phyloP scores from a whole-genome alignment of 2,113 vertebrate genomes.

The Microcebus murinus region DNA sequence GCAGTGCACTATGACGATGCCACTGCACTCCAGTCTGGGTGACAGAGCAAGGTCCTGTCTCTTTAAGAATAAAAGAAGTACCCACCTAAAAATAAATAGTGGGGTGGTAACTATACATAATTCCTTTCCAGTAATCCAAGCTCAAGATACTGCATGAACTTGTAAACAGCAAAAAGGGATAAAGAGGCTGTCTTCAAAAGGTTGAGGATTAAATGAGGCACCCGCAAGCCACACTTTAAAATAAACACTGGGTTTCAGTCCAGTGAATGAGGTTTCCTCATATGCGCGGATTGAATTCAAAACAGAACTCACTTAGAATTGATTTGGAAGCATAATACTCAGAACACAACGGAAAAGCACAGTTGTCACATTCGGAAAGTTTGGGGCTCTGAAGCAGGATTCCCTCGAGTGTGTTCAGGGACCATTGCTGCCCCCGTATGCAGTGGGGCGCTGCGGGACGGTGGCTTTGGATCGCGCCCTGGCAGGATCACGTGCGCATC shows the following conservation, averaged over 20 bases:
- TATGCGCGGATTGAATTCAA: not conserved
- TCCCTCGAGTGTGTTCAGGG: accelerated
- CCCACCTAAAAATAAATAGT: not conserved
- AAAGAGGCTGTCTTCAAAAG: not conserved
- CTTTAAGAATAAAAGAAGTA: not conserved
- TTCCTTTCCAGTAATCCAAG: not conserved
- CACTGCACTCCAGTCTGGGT: no score
- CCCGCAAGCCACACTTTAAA: not conserved
- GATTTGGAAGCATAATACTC: not conserved
- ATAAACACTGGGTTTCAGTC: not conserved
- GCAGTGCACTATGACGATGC: no score
- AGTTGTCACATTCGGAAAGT: accelerated
- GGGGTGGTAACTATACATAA: no score
- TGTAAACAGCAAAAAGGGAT: not conserved
- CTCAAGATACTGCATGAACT: not conserved
- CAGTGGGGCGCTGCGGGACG: accelerated
- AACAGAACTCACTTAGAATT: not conserved
- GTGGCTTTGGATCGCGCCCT: not conserved
- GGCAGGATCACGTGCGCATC: not conserved
- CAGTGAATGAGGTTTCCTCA: not conserved
- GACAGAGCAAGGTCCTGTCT: no score
- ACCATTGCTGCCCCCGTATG: accelerated
- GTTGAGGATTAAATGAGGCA: not conserved
- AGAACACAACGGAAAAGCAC: not conserved
- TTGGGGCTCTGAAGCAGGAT: not conserved